Percentiles rank a stretch among this genome's conserved stretches.
These are phyloP conservation scores for Varanus salvator DNA, from an alignment of 2,113 vertebrate species.

Conservation along the genomic window DNA sequence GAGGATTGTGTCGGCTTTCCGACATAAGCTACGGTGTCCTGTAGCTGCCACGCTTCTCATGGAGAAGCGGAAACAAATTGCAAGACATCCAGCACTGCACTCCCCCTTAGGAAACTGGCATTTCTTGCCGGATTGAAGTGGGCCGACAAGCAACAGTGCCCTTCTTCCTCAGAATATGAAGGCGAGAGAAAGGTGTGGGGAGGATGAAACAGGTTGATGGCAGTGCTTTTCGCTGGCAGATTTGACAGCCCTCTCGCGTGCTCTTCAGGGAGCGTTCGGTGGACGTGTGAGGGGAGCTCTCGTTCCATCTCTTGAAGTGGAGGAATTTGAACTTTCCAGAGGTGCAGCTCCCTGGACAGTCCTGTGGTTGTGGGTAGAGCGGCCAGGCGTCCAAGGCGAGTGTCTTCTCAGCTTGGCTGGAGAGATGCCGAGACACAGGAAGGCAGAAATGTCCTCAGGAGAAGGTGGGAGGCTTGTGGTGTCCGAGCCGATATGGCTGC, in stretches of 20 bases:
- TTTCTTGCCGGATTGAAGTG: background rate
- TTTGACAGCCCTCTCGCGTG: background rate
- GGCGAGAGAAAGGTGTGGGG: background rate
- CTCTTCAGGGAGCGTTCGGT: background rate
- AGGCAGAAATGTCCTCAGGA: background rate
- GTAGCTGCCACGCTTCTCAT: background rate
- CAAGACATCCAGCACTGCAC: background rate
- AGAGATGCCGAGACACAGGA: background rate
- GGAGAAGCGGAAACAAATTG: background rate
- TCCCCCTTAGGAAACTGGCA: background rate
- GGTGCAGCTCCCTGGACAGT: background rate
- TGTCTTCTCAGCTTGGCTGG: background rate
- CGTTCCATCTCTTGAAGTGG: background rate
- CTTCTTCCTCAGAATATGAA: background rate
- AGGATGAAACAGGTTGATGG: background rate
- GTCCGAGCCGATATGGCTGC: too few relatives aligned
- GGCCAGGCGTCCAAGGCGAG: background rate
- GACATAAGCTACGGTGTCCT: background rate
- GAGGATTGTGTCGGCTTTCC: background rate
- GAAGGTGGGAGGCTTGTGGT: too few relatives aligned
- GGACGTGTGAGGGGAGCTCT: background rate
- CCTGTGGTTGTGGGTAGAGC: background rate
- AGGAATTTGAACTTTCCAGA: background rate
- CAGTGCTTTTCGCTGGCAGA: background rate
- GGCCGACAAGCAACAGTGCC: background rate